Evolutionary conservation across 2,113 vertebrate species (phyloP).

Genomic region (Laticauda colubrina): DNA sequence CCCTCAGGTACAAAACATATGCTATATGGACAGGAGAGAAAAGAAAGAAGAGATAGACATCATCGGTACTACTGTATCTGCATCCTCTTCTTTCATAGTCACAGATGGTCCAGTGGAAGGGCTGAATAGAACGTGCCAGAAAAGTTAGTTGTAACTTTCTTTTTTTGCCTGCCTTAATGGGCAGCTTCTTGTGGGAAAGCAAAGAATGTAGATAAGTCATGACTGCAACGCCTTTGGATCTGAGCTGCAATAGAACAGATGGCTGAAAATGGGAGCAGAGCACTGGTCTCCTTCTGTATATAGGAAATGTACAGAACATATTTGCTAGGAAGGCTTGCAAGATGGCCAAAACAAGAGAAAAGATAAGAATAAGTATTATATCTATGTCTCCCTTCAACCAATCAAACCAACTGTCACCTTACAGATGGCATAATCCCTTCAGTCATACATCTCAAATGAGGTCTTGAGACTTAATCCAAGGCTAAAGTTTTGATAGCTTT

Average conservation of each 20-base stretch:
- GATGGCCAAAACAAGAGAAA: not conserved
- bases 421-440: conserved; percentile 64
- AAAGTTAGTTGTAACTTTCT: not conserved
- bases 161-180: not conserved
- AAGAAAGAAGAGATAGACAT: not conserved
- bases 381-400: conserved; percentile 26
- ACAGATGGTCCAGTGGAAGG: not conserved
- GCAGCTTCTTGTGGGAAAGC: not conserved
- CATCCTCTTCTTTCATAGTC: not conserved
- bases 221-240: not conserved
- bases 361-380: conserved; percentile 38
- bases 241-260: not conserved
- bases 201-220: not conserved
- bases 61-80: not conserved
- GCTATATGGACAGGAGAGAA: not conserved
- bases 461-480: conserved; percentile 36
- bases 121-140: not conserved
- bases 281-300: not conserved
- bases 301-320: not conserved
- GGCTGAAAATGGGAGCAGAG: not conserved
- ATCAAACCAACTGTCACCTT: conserved; percentile 61
- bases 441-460: conserved; percentile 59
- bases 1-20: not conserved
- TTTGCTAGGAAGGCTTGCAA: not conserved
- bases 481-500: conserved; percentile 47